phyloP scores from a whole-genome alignment of 2,888 invertebrate species.

The Meiosimyza platycephala region DNA sequence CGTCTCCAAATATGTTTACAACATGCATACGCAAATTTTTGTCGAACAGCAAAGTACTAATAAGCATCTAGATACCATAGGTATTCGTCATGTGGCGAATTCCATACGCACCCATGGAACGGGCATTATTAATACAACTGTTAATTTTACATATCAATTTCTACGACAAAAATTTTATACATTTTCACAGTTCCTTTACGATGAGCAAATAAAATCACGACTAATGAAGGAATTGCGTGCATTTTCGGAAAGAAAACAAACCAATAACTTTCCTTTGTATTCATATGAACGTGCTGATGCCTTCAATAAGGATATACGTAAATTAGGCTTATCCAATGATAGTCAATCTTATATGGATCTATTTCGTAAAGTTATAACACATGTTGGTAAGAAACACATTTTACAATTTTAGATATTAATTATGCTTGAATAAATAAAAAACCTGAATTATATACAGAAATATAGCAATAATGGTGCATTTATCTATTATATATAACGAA shows the following conservation, averaged over 20 bases:
- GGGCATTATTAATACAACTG: slow-evolving; percentile 95
- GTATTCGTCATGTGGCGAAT: slow-evolving; percentile 94
- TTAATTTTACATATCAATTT: slow-evolving; percentile 94
- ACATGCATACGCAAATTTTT: slow-evolving; percentile 96
- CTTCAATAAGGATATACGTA: slow-evolving; percentile 90
- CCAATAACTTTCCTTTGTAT: slow-evolving; percentile 54
- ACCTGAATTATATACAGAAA: too few species aligned
- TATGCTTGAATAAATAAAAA: not conserved
- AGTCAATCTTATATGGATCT: slow-evolving; percentile 92
- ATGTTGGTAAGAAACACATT: slow-evolving; percentile 77
- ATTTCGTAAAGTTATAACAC: slow-evolving; percentile 90
- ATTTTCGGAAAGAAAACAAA: slow-evolving; percentile 75
- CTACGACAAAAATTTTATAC: slow-evolving; percentile 91
- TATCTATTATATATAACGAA: too few species aligned
- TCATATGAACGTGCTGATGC: slow-evolving; percentile 90
- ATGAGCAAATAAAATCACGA: slow-evolving; percentile 96
- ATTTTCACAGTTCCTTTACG: slow-evolving; percentile 95
- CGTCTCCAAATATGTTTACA: slow-evolving; percentile 92
- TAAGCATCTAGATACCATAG: slow-evolving; percentile 94
- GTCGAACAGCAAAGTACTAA: slow-evolving; percentile 91
- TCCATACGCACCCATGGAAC: slow-evolving; percentile 97
- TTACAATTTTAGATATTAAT: not conserved
- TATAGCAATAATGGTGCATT: too few species aligned
- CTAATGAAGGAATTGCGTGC: slow-evolving; percentile 88
- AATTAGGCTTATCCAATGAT: slow-evolving; percentile 83